Conservation (phyloP, 2,113 vertebrate genomes). For the Otus sunia region DNA sequence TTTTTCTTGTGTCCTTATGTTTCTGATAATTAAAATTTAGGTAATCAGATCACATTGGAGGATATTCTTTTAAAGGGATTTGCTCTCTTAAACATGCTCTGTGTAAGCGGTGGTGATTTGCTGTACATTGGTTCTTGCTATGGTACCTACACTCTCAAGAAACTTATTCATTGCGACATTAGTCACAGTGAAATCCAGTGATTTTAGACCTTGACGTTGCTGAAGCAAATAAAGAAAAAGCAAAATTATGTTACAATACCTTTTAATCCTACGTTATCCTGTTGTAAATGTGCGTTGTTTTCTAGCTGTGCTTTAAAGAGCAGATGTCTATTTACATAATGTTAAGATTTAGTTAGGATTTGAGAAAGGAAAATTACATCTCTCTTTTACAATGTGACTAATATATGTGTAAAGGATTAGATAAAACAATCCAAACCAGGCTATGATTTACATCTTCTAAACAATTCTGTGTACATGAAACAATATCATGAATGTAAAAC, state of each 20-base stretch:
- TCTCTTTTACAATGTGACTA: slow-evolving; percentile 62
- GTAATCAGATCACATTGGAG: not conserved
- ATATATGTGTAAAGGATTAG: slow-evolving; percentile 65
- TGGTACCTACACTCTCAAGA: not conserved
- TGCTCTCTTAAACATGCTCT: not conserved
- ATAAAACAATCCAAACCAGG: slow-evolving; percentile 57
- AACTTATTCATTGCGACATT: not conserved
- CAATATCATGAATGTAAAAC: slow-evolving; percentile 44
- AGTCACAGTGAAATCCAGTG: not conserved
- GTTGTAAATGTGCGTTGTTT: slow-evolving; percentile 54
- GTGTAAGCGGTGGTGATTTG: not conserved
- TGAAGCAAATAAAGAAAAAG: slow-evolving; percentile 58
- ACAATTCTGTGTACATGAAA: slow-evolving; percentile 40
- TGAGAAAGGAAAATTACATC: slow-evolving; percentile 63
- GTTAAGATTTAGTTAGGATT: slow-evolving; percentile 66
- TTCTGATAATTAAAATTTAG: not conserved
- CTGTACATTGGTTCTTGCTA: not conserved
- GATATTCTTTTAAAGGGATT: not conserved
- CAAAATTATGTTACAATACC: slow-evolving; percentile 45
- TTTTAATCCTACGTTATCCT: slow-evolving; percentile 58
- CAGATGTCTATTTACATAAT: slow-evolving; percentile 77
- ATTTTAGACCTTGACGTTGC: slow-evolving; percentile 8
- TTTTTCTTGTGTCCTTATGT: not conserved
- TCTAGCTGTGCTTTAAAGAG: slow-evolving; percentile 61
- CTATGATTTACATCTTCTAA: slow-evolving; percentile 66